Base-by-base conservation (phyloP, 2,797 vertebrate genomes). In the Gymnoscopelus braueri region DNA sequence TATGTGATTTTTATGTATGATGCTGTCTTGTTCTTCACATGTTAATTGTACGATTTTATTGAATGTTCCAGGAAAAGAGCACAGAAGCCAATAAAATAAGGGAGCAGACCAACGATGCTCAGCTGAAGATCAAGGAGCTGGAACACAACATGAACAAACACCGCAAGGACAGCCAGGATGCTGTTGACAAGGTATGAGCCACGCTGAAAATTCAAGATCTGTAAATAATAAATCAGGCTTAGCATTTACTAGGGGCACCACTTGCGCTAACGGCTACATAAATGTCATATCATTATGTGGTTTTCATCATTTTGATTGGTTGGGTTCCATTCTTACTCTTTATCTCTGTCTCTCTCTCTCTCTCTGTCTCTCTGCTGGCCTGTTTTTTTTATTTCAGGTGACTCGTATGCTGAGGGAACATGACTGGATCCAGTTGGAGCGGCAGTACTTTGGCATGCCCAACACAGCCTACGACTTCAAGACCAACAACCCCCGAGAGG, bases 381-480 rank as follows among this genome's bases (percentile, higher is more conserved):
- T 4, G 39, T 44, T 1, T 29, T 1, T 29, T 54, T 35, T 60
- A 0, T 63, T 3, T 39, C 84, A 99, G 98, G 94, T 98, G 49
- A 80, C 89, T 48, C 95, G 92, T 64, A 96, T 99, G 96, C 85
- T 98, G 79, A 87, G 94, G 62, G 94, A 99, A 44, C 82, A 99
- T 13, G 91, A 96, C 67, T 99, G 98, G 98, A 98, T 99, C 89
- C 86, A 87, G 7, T 81, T 95, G 6, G 98, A 98, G 76, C 97
- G 93, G 9, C 80, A 91, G 52, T 92, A 95, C 57, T 99, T 99
- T 59, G 96, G 98, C 61, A 93, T 96, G 84, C 93, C 95, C 32
- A 96, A 97, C 88, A 95, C 96, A 0, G 92, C 91, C 0, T 99
- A 97, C 32, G 97, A 99, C 91, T 99, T 99, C 73, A 95, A 97